These are phyloP conservation scores for Hylomyscus alleni DNA, from an alignment of 2,797 vertebrate species.

Conservation along the genomic window DNA sequence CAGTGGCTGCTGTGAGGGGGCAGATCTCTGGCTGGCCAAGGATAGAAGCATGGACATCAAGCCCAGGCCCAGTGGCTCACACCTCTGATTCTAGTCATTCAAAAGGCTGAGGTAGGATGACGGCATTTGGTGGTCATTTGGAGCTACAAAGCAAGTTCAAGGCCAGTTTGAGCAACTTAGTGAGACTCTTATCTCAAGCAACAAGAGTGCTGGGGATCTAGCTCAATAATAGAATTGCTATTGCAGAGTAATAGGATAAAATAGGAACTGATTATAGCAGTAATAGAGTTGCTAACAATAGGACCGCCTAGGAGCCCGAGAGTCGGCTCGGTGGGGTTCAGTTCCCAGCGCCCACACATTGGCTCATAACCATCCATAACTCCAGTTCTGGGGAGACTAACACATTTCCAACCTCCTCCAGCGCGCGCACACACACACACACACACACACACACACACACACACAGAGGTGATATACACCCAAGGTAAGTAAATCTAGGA, in stretches of 20 bases:
- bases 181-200: background rate
- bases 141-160: background rate
- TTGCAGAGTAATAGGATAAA: background rate
- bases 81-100: background rate
- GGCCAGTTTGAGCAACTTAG: background rate
- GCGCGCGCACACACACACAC: background rate
- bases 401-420: background rate
- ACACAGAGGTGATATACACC: background rate
- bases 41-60: background rate
- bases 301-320: background rate
- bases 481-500: background rate
- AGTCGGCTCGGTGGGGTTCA: background rate
- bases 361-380: background rate
- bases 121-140: background rate
- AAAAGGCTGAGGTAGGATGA: background rate
- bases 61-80: background rate
- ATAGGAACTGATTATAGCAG: background rate
- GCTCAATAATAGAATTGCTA: background rate
- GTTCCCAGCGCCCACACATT: background rate
- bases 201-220: background rate
- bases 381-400: background rate
- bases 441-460: background rate
- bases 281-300: background rate
- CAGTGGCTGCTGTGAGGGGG: background rate
- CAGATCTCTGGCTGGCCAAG: background rate